Evolutionary conservation across 2,797 vertebrate genomes (phyloP).

Genomic region (Neopelma chrysocephalum): DNA sequence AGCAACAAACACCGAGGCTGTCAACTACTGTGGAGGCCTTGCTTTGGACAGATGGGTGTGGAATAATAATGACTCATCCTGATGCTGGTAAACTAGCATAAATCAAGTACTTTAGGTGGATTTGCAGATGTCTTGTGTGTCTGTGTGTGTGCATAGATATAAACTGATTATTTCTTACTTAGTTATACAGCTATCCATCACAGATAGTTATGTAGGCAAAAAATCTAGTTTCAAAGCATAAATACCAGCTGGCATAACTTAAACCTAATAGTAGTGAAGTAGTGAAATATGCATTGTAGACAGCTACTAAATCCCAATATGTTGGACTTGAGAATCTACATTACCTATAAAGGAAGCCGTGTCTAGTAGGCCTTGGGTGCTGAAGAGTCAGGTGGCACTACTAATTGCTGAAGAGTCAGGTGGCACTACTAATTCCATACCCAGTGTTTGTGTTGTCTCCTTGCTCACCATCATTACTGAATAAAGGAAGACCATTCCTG

Average conservation of each 20-base stretch:
- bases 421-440: not conserved
- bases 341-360: fast-evolving
- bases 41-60: not conserved
- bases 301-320: not conserved
- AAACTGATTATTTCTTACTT: not conserved
- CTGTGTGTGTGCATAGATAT: not conserved
- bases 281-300: not conserved
- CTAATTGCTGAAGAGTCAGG: not conserved
- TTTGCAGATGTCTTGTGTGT: not conserved
- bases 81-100: not conserved
- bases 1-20: not conserved
- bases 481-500: not conserved
- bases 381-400: not conserved
- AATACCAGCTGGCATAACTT: not conserved
- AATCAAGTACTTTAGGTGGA: not conserved
- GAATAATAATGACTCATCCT: not conserved
- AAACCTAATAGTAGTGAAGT: not conserved
- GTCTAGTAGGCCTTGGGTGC: not conserved
- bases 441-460: not conserved
- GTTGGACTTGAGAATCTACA: not conserved
- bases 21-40: not conserved
- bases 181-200: not conserved
- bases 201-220: not conserved
- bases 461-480: not conserved
- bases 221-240: not conserved